Conservation (phyloP, 2,113 vertebrate species). For the Myiopsitta monachus region DNA sequence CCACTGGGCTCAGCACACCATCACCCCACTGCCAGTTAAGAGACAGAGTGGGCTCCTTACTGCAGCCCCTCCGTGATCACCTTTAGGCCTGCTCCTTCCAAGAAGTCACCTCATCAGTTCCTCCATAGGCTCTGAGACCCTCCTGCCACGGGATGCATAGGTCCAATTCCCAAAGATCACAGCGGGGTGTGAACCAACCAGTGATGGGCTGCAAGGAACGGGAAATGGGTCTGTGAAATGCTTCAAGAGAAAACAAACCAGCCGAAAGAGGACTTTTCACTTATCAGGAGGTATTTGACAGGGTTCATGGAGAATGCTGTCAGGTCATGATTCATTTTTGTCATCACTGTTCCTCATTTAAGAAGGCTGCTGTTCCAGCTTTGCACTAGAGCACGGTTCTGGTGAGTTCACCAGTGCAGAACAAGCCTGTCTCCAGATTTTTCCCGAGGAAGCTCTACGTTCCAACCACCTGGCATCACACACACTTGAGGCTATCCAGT, state of each 20-base stretch:
- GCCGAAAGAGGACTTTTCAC: not conserved
- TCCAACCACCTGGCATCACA: not conserved
- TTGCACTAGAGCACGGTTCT: not conserved
- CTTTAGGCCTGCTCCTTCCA: not conserved
- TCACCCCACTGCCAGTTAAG: not conserved
- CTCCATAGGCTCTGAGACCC: not conserved
- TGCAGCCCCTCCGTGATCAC: accelerated
- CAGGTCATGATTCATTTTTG: not conserved
- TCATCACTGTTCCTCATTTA: not conserved
- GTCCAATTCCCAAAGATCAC: not conserved
- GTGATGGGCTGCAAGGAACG: not conserved
- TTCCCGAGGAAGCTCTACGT: not conserved
- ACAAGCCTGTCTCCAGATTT: not conserved
- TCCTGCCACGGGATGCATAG: not conserved
- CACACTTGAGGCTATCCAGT: not conserved
- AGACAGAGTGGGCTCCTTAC: not conserved
- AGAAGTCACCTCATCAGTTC: not conserved
- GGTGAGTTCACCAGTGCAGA: not conserved
- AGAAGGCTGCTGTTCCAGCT: not conserved
- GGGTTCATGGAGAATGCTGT: not conserved
- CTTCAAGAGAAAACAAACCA: not conserved
- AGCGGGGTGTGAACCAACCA: not conserved
- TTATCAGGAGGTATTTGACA: not conserved
- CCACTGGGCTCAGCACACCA: accelerated
- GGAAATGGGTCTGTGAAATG: not conserved